These are phyloP conservation scores for Dasyprocta punctata DNA, from an alignment of 2,113 vertebrate species.

Conservation along the genomic window DNA sequence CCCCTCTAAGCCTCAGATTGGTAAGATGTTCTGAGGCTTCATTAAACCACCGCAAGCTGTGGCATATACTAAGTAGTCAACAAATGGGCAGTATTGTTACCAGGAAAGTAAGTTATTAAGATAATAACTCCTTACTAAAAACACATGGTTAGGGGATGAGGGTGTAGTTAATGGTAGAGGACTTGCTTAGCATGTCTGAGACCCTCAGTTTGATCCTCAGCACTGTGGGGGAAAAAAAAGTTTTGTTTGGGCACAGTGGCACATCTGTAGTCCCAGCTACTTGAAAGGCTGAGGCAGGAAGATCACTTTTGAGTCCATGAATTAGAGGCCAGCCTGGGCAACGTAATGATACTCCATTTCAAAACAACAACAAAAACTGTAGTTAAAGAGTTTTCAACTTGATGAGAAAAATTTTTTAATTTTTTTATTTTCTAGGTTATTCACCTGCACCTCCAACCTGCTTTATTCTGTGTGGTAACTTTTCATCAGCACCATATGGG, in stretches of 20 bases:
- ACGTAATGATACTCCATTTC: background rate
- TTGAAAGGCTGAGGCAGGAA: background rate
- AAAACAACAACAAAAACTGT: background rate
- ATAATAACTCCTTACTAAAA: constrained; percentile 40
- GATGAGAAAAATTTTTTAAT: background rate
- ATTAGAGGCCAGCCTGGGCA: background rate
- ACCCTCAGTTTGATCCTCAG: background rate
- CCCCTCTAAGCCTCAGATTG: background rate
- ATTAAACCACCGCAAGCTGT: background rate
- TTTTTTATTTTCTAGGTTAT: constrained; percentile 89
- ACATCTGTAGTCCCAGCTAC: background rate
- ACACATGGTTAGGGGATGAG: background rate
- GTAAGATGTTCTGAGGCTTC: background rate
- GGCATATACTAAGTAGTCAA: background rate
- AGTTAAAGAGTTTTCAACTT: background rate
- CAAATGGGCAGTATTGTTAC: background rate
- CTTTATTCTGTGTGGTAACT: constrained; percentile 98
- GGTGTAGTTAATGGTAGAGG: background rate
- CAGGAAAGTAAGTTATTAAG: background rate
- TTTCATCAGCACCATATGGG: constrained; percentile 95
- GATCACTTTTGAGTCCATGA: background rate
- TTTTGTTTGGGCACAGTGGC: background rate
- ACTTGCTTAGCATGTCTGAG: background rate
- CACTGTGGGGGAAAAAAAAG: background rate
- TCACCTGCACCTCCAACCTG: constrained; percentile 96